Base-by-base conservation (phyloP, 2,113 vertebrate genomes). In the Limnothrissa miodon region DNA sequence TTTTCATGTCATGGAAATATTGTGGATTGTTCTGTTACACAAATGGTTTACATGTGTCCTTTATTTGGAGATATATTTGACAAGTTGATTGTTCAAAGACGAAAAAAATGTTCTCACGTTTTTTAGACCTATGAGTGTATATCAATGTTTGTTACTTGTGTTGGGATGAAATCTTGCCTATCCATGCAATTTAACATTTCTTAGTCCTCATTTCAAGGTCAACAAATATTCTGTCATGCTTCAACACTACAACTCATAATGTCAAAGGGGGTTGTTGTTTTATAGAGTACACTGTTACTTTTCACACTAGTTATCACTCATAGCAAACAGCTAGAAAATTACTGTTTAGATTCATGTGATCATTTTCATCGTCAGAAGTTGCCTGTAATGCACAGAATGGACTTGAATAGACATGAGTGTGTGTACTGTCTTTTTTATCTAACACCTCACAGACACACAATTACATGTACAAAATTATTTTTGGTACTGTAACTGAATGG, bases 1-100 rank as follows among this genome's bases (percentile, higher is more conserved):
- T 11, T 36, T 36, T 74, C 66, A 33, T 36, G 66, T 36, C 66
- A 29, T 36, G 29, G 66, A 36, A 19, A 74, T 66, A 74, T 74
- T 33, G 25, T 74, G 66, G 66, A 74, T 74, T 74, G 66, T 33
- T 62, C 59, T 74, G 66, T 74, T 74, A 74, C 66, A 36, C 66
- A 74, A 39, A 74, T 29, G 29, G 66, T 74, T 74, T 74, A 74
- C 66, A 39, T 74, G 33, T 36, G 15, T 74, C 66, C 66, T 74
- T 15, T 36, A 74, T 74, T 74, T 74, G 66, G 29, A 36, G 36
- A 74, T 17, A 36, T 36, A 36, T 39, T 74, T 74, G 66, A 74
- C 29, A 74, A 74, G 66, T 74, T 74, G 66, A 74, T 74, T 74
- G 66, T 74, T 74, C 29, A 39, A 33, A 33, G 66, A 74, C 33